Evolutionary conservation across 2,113 vertebrate genomes (phyloP).

Genomic region (Saccopteryx bilineata): DNA sequence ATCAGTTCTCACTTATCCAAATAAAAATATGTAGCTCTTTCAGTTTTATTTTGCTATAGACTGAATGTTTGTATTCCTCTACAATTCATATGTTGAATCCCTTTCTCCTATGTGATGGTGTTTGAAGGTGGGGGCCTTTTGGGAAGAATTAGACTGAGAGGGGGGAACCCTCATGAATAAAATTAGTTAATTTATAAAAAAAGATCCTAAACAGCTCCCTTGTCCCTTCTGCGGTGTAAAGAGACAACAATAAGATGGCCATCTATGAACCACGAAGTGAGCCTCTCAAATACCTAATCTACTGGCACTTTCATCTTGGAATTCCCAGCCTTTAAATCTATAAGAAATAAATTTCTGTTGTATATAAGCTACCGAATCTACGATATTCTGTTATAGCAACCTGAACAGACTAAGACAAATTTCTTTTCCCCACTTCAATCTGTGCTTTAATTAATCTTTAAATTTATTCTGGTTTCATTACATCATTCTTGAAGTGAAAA

Average conservation of each 20-base stretch:
- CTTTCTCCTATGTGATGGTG: background rate
- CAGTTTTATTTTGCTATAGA: slow-evolving; percentile 19
- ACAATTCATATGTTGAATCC: background rate
- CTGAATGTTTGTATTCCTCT: background rate
- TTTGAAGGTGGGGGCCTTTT: background rate
- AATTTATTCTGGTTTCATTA: background rate
- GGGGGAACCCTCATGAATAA: background rate
- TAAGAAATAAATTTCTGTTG: background rate
- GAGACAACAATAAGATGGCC: background rate
- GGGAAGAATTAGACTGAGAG: background rate
- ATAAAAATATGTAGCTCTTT: background rate
- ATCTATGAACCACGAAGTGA: background rate
- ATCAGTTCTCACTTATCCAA: background rate
- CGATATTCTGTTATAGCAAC: background rate
- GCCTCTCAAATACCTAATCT: background rate
- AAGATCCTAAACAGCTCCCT: background rate
- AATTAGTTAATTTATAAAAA: background rate
- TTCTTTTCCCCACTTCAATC: background rate
- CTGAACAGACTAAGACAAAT: background rate
- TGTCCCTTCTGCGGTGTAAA: background rate
- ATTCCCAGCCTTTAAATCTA: background rate
- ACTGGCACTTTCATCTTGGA: background rate
- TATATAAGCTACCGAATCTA: background rate
- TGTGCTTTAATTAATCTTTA: slow-evolving; percentile 2
- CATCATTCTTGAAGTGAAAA: slow-evolving; percentile 16